Conservation (phyloP, 2,113 vertebrate genomes). For the Lutjanus erythropterus region DNA sequence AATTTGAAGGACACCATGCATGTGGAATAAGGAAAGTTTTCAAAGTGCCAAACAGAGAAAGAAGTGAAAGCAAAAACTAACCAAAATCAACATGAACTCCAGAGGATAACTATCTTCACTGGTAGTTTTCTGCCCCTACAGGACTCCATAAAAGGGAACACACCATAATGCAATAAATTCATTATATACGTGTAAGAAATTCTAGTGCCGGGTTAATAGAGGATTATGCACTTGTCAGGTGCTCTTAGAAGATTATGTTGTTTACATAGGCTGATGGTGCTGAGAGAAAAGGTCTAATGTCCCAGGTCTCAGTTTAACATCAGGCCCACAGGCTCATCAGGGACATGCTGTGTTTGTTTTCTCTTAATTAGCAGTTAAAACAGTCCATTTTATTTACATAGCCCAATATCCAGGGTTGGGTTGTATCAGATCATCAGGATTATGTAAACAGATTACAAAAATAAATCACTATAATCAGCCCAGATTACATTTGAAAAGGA, state of each 20-base stretch:
- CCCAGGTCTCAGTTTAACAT: background rate
- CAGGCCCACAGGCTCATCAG: background rate
- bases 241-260: background rate
- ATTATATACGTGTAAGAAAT: background rate
- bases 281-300: background rate
- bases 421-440: no score
- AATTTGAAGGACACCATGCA: no score
- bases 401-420: no score
- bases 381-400: background rate
- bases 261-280: background rate
- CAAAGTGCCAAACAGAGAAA: no score
- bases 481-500: no score
- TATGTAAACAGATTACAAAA: no score
- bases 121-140: background rate
- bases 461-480: no score
- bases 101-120: background rate
- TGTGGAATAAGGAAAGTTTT: no score
- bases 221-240: background rate
- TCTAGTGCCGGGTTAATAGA: background rate
- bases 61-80: no score
- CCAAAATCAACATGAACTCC: no score
- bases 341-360: background rate
- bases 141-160: background rate
- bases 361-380: background rate
- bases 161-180: background rate